Percentiles rank a stretch among this genome's conserved stretches.
Evolutionary conservation across 1,140 invertebrate species (phyloP).

Genomic region (Parasteatoda tepidariorum): DNA sequence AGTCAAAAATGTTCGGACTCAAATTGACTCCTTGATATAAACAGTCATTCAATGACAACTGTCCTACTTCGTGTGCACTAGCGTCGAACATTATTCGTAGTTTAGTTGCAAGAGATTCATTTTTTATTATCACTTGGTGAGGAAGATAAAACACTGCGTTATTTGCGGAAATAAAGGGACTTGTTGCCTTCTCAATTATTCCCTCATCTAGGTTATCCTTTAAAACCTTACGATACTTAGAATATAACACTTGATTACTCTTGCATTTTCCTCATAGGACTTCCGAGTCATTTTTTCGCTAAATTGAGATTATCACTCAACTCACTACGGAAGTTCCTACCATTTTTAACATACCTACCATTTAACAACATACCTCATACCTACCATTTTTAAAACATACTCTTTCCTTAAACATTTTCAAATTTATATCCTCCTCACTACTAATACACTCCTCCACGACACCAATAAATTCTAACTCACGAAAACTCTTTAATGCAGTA

Average conservation of each 20-base stretch:
- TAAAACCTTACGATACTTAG: not conserved
- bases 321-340: too few relatives aligned
- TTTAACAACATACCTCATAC: not conserved
- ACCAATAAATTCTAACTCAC: not conserved
- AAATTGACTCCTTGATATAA: not conserved
- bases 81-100: not conserved
- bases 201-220: not conserved
- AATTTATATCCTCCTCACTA: not conserved
- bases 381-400: not conserved
- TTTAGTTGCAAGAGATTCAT: not conserved
- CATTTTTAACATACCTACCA: too few relatives aligned
- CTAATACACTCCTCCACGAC: not conserved
- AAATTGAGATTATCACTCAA: not conserved
- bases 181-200: not conserved
- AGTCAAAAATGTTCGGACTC: not conserved
- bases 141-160: not conserved
- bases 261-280: not conserved
- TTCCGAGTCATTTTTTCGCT: not conserved
- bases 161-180: not conserved
- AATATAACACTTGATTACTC: not conserved
- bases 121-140: not conserved
- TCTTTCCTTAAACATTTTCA: not conserved
- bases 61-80: constrained; percentile 1
- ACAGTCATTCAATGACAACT: constrained; percentile 9
- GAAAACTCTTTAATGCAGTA: not conserved